These are phyloP conservation scores for Scytalopus superciliaris DNA, from an alignment of 2,113 vertebrate species.

Conservation along the genomic window DNA sequence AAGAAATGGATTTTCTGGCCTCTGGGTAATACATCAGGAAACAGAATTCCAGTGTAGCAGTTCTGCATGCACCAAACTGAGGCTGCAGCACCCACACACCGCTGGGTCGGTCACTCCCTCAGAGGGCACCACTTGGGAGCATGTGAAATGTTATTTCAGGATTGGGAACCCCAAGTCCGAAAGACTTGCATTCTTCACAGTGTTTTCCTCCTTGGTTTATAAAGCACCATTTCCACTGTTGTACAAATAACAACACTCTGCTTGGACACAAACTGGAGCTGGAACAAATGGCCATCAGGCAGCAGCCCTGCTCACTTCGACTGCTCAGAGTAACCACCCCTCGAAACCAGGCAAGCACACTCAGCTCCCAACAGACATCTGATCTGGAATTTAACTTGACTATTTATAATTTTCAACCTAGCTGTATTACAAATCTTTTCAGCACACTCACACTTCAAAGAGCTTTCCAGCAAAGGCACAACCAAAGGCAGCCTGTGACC, in stretches of 20 bases:
- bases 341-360: rapidly evolving
- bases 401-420: neutral
- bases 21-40: neutral
- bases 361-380: neutral
- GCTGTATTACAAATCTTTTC: neutral
- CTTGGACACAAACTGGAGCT: neutral
- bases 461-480: neutral
- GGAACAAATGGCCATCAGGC: neutral
- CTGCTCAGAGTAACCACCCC: neutral
- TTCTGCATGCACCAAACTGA: neutral
- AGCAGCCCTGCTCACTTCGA: neutral
- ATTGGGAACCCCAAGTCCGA: neutral
- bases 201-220: neutral
- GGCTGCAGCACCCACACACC: rapidly evolving
- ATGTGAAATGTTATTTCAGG: neutral
- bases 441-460: neutral
- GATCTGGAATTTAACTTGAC: neutral
- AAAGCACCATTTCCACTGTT: neutral
- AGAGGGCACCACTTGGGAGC: neutral
- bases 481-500: neutral
- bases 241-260: rapidly evolving
- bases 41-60: neutral
- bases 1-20: neutral
- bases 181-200: neutral
- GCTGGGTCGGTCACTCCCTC: neutral